Percentiles rank a stretch among this genome's conserved stretches.
phyloP scores from a whole-genome alignment of 2,797 vertebrate genomes.

The Lepus oiostolus region DNA sequence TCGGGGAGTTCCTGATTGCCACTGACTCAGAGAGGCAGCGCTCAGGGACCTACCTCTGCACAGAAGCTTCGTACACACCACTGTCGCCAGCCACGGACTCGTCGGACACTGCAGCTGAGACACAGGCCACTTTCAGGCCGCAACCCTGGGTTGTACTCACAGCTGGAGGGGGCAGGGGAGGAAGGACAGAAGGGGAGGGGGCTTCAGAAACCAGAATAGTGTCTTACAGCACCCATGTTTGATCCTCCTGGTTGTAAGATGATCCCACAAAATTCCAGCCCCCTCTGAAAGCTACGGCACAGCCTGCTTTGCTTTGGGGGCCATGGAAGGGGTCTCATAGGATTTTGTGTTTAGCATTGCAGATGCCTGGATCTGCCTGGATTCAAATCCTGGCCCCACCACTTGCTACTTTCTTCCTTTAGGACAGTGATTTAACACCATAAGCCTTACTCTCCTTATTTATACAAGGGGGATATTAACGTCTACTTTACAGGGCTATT shows the following conservation, averaged over 20 bases:
- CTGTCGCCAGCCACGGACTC: conserved; percentile 98
- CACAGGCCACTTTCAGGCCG: conserved; percentile 92
- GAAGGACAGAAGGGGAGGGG: neutral
- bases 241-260: neutral
- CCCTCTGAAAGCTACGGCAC: neutral
- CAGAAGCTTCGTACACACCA: conserved; percentile 95
- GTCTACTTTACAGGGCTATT: neutral
- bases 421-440: neutral
- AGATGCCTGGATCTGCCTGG: neutral
- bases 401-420: neutral
- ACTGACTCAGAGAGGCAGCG: rapidly evolving
- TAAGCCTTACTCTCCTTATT: neutral
- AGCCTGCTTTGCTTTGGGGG: neutral
- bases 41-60: conserved; percentile 91
- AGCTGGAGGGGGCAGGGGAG: conserved; percentile 76
- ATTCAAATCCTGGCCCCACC: neutral
- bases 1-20: neutral
- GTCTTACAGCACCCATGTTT: neutral
- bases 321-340: neutral
- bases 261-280: neutral
- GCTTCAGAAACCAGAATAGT: neutral
- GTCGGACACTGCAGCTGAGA: conserved; percentile 96
- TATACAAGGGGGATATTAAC: neutral
- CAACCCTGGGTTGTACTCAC: conserved; percentile 84
- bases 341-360: neutral